phyloP scores from a whole-genome alignment of 2,888 invertebrate genomes.

The Cynaeus angustus region DNA sequence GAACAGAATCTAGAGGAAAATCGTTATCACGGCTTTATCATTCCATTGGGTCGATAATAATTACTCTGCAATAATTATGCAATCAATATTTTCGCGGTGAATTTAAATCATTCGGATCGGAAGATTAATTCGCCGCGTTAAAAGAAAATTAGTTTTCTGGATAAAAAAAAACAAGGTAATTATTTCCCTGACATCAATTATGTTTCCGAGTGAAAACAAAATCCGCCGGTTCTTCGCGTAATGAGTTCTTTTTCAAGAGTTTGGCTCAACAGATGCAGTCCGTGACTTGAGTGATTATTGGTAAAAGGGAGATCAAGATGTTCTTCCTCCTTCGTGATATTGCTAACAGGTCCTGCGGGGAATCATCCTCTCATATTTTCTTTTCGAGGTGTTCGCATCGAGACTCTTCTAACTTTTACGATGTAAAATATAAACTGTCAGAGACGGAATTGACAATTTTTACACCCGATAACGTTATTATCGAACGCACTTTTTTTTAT shows the following conservation, averaged over 20 bases:
- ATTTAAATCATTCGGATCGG: slow-evolving; percentile 10
- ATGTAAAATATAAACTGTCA: slow-evolving; percentile 28
- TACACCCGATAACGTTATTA: not conserved
- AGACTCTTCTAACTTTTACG: not conserved
- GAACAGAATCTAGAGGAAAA: not conserved
- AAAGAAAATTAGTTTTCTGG: slow-evolving; percentile 36
- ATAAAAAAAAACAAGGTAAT: slow-evolving; percentile 30
- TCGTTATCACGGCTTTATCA: slow-evolving; percentile 5
- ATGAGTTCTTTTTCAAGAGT: slow-evolving; percentile 38
- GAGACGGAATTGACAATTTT: slow-evolving; percentile 16
- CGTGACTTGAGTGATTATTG: slow-evolving; percentile 32
- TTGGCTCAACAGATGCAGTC: slow-evolving; percentile 24
- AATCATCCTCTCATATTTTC: slow-evolving; percentile 21
- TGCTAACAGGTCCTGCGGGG: slow-evolving; percentile 33
- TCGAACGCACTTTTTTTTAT: too few species aligned
- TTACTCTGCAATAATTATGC: slow-evolving; percentile 5
- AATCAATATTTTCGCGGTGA: slow-evolving; percentile 7
- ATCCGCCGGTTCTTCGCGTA: slow-evolving; percentile 17
- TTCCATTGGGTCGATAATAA: too few species aligned
- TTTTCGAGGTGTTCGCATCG: slow-evolving; percentile 5
- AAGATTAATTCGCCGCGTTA: slow-evolving; percentile 34
- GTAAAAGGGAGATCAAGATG: slow-evolving; percentile 35
- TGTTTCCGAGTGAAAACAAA: slow-evolving; percentile 30
- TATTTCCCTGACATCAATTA: slow-evolving; percentile 38
- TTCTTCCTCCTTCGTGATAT: slow-evolving; percentile 22